Evolutionary conservation across 2,888 invertebrate genomes (phyloP), one percentile per base, ranked within the genome.

Genomic region (Pristionchus maxplancki): DNA sequence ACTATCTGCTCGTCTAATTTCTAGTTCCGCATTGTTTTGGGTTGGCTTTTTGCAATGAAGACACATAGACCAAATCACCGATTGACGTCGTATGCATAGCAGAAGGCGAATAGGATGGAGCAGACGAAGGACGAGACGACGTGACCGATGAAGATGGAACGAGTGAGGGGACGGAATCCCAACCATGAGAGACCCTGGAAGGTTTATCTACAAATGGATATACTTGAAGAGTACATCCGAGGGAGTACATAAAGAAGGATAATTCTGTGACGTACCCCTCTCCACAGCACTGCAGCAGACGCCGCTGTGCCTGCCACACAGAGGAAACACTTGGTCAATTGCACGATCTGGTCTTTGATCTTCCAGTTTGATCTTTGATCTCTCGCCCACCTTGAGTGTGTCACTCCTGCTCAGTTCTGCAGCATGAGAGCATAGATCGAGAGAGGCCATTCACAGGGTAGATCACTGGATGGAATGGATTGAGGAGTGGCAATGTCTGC

Each of bases 61-160:
- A 6, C 9, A 28, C 17, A 31, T 67, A 34, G 17, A 71, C 34
- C 13, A 71, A 40, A 17, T 44, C 40, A 83, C 83, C 83, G 50
- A 58, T 83, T 24, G 24, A 83, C 53, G 53, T 83, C 83, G 83
- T 34, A 83, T 24, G 53, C 83, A 37, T 83, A 83, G 24, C 83
- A 83, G 83, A 83, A 34, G 13, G 83, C 83, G 53, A 83, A 83
- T 17, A 83, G 83, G 2, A 34, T 31, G 3, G 53, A 53, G 34
- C 83, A 83, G 11, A 83, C n/a, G 20, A 78, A 34, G n/a, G 78
- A 44, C 8, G 78, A 78, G 8, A 17, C 11, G 15, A 78, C 44
- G 17, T 78, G 78, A 20, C 78, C 78, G 34, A 78, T 24, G 28
- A 78, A 78, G 40, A 78, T 44, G 1, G 44, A 48, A n/a, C 78